Percentiles rank a stretch among this genome's conserved stretches.
Evolutionary conservation across 2,797 vertebrate species (phyloP).

Genomic region (Tadarida brasiliensis): DNA sequence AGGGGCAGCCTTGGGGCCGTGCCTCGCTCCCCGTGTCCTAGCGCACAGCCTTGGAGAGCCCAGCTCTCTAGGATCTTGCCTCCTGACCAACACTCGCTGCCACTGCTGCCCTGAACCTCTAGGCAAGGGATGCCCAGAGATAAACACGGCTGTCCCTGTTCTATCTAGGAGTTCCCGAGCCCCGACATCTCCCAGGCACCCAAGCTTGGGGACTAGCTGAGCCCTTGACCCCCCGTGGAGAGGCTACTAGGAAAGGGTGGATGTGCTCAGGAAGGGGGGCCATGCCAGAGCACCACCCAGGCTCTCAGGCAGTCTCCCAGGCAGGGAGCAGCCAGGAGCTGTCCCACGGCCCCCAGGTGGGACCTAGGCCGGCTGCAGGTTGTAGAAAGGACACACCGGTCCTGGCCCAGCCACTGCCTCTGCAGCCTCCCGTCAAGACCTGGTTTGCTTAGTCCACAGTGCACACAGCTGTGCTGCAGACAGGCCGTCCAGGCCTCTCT

Average conservation of each 20-base stretch:
- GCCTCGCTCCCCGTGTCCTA: not conserved
- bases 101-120: not conserved
- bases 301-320: too few species aligned
- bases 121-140: not conserved
- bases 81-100: not conserved
- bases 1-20: not conserved
- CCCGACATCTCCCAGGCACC: not conserved
- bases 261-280: not conserved
- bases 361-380: rapidly evolving
- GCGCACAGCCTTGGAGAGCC: not conserved
- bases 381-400: not conserved
- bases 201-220: not conserved
- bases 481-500: not conserved
- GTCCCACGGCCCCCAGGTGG: not conserved
- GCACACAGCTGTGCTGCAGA: not conserved
- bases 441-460: not conserved
- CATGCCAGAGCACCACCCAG: not conserved
- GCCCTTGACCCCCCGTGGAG: not conserved
- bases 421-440: not conserved
- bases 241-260: not conserved
- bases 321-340: not conserved
- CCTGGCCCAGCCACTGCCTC: not conserved
- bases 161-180: not conserved
- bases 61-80: not conserved
- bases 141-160: not conserved